Base-by-base conservation (phyloP, 2,113 vertebrate genomes). In the Dipodomys merriami region DNA sequence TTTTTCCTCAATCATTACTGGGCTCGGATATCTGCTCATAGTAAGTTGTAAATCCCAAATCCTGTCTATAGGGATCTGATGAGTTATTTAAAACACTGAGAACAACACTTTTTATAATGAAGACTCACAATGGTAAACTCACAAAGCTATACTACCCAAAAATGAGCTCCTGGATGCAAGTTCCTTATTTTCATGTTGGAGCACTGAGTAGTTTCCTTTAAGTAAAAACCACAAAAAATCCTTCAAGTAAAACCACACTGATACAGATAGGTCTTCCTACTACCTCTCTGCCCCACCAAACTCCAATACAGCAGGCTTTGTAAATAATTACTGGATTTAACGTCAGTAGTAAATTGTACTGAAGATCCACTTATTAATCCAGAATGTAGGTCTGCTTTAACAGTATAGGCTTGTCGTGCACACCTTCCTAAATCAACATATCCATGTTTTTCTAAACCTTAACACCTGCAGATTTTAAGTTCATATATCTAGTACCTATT, bases 151-250 rank as follows among this genome's bases (percentile, higher is more conserved):
- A n/a, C 19, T 30, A 78, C 53, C 69, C 44, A 27, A 73, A 81
- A 81, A 16, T 5, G 23, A 91, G 68, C 71, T 96, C 88, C 95
- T 72, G 73, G 92, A 86, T 13, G 6, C 62, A 68, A 71, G n/a
- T 23, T 90, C 33, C 68, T 60, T 68, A 67, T 35, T 46, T 73
- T 49, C 10, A 16, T 1, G 7, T 39, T 39, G 72, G 67, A 84
- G 49, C 68, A 64, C 92, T 19, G 72, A 82, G 83, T 68, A 83
- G n/a, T 15, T 88, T 83, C 13, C 33, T 67, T 18, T 27, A 46
- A 10, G 29, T 20, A 39, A 88, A 88, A 39, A 39, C 39, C 39
- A 39, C 39, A 39, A 39, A 39, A 39, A 39, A 39, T 39, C 39
- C 39, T 39, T 39, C 39, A 39, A 39, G 39, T 39, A 5, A 39